Evolutionary conservation across 2,797 vertebrate genomes (phyloP).

Genomic region (Squalus acanthias): DNA sequence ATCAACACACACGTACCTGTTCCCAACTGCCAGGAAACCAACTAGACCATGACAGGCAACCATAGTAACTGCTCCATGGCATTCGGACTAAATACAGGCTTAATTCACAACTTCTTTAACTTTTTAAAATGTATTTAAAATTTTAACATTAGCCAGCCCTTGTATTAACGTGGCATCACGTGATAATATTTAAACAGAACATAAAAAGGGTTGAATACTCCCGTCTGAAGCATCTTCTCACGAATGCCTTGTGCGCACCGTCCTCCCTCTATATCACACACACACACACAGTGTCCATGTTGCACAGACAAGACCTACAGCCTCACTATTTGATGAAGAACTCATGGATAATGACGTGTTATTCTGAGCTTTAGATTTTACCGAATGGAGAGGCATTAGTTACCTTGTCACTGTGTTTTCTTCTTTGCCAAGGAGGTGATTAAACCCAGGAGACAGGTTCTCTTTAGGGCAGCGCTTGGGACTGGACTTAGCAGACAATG

Average conservation of each 20-base stretch:
- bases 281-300: not conserved
- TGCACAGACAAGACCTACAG: not conserved
- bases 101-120: not conserved
- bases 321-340: not conserved
- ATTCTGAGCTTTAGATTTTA: not conserved
- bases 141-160: not conserved
- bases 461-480: slow-evolving; percentile 89
- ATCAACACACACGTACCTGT: not conserved
- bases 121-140: not conserved
- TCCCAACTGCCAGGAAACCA: not conserved
- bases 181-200: not conserved
- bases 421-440: slow-evolving; percentile 67
- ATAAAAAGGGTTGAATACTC: not conserved
- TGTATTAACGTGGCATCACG: not conserved
- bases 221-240: not conserved
- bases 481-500: slow-evolving; percentile 78
- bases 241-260: not conserved
- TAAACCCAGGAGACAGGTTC: slow-evolving; percentile 87
- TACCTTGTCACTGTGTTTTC: slow-evolving; percentile 61
- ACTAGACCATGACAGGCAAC: not conserved
- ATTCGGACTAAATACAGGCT: not conserved
- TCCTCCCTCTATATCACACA: not conserved
- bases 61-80: not conserved
- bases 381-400: accelerated
- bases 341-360: not conserved